phyloP scores from a whole-genome alignment of 2,797 vertebrate species.

The Falco berigora region DNA sequence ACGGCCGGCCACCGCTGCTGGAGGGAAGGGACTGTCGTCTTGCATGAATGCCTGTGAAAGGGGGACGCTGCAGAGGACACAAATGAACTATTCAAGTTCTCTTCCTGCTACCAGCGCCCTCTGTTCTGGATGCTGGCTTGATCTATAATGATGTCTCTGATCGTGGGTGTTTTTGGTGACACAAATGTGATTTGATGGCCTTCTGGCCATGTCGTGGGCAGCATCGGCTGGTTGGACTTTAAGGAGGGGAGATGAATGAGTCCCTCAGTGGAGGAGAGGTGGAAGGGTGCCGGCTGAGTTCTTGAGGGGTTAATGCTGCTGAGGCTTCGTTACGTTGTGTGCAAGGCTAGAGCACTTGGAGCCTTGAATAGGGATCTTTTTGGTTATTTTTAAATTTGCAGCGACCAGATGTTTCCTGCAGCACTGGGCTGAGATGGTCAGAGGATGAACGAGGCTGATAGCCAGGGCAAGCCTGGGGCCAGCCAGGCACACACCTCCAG shows the following conservation, averaged over 20 bases:
- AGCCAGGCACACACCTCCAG: neutral
- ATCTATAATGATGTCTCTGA: neutral
- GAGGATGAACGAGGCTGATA: neutral
- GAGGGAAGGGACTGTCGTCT: neutral
- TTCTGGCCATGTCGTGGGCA: accelerated
- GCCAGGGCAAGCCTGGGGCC: neutral
- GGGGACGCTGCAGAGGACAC: neutral
- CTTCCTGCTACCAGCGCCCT: neutral
- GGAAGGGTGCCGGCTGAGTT: neutral
- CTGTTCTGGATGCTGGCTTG: neutral
- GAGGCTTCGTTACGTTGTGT: neutral
- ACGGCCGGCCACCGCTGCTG: neutral
- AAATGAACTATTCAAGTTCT: neutral
- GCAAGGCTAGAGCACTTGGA: neutral
- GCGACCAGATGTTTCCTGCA: neutral
- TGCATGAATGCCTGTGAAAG: neutral
- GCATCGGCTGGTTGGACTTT: neutral
- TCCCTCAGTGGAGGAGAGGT: neutral
- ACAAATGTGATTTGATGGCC: neutral
- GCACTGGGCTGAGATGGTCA: neutral
- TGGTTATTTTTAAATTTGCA: neutral
- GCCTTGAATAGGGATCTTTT: neutral
- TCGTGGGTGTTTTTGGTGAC: neutral
- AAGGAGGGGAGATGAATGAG: neutral
- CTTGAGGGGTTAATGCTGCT: neutral